phyloP scores from a whole-genome alignment of 1,140 invertebrate species.

The Heliconius hermathena region DNA sequence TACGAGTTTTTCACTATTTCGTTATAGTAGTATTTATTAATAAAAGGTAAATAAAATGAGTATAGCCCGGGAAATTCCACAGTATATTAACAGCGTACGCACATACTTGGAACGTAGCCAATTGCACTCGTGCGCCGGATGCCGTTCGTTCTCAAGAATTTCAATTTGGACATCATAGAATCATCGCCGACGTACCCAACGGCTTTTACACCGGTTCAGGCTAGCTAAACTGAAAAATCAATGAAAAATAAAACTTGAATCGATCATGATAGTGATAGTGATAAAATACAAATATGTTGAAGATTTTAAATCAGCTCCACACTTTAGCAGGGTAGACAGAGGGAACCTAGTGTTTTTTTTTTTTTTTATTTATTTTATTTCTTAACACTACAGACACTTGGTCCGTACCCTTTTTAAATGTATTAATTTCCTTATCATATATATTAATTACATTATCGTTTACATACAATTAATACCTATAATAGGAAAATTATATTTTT shows the following conservation, averaged over 20 bases:
- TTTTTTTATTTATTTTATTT: too few species aligned
- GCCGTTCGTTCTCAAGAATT: slow-evolving; percentile 59
- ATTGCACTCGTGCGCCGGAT: slow-evolving; percentile 68
- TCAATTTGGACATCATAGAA: slow-evolving; percentile 39
- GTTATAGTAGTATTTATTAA: slow-evolving; percentile 35
- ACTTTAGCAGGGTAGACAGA: too few species aligned
- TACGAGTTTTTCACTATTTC: slow-evolving; percentile 43
- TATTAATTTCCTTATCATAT: too few species aligned
- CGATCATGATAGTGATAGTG: neutral
- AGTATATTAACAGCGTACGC: slow-evolving; percentile 57
- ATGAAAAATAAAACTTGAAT: neutral
- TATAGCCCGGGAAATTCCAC: slow-evolving; percentile 62
- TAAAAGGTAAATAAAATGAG: slow-evolving; percentile 53
- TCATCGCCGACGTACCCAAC: slow-evolving; percentile 8
- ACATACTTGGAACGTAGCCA: slow-evolving; percentile 67
- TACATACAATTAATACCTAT: too few species aligned
- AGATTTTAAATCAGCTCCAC: neutral
- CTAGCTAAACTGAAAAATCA: neutral
- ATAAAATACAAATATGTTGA: neutral
- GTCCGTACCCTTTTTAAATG: too few species aligned
- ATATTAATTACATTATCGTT: too few species aligned
- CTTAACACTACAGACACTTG: too few species aligned
- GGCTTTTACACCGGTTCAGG: neutral
- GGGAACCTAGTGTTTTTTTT: too few species aligned
- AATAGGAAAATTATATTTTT: too few species aligned